phyloP scores from a whole-genome alignment of 2,888 invertebrate genomes.

The Crocallis elinguaria region DNA sequence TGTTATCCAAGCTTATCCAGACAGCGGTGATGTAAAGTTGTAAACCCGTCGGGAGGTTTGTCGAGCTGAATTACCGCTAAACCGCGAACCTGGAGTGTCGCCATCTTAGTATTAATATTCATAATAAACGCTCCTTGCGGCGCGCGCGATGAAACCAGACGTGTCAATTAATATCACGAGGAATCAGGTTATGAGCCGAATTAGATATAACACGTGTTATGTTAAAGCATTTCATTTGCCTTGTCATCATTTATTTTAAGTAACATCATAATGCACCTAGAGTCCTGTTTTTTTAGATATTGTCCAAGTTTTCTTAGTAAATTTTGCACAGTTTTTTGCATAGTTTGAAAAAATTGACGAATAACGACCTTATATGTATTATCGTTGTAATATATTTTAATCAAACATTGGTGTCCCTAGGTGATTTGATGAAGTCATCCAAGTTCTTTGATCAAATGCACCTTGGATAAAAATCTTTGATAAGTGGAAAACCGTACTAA shows the following conservation, averaged over 20 bases:
- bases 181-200: neutral
- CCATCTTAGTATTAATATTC: slow-evolving; percentile 73
- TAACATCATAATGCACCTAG: too few relatives aligned
- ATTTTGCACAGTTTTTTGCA: too few relatives aligned
- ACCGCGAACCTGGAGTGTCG: slow-evolving; percentile 66
- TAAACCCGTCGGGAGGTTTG: slow-evolving; percentile 50
- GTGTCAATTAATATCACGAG: slow-evolving; percentile 20
- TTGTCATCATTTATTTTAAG: neutral
- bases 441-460: too few relatives aligned
- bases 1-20: neutral
- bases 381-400: too few relatives aligned
- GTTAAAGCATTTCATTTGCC: neutral
- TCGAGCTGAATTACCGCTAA: slow-evolving; percentile 72
- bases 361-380: too few relatives aligned
- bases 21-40: slow-evolving; percentile 30
- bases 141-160: slow-evolving; percentile 42
- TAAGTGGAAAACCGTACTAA: too few relatives aligned
- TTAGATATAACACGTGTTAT: neutral
- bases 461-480: too few relatives aligned
- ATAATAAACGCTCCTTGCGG: slow-evolving; percentile 42
- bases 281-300: too few relatives aligned
- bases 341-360: too few relatives aligned
- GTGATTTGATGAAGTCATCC: too few relatives aligned
- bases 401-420: too few relatives aligned
- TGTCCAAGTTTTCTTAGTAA: too few relatives aligned